phyloP scores from a whole-genome alignment of 2,113 vertebrate genomes.

The Sylvia atricapilla region DNA sequence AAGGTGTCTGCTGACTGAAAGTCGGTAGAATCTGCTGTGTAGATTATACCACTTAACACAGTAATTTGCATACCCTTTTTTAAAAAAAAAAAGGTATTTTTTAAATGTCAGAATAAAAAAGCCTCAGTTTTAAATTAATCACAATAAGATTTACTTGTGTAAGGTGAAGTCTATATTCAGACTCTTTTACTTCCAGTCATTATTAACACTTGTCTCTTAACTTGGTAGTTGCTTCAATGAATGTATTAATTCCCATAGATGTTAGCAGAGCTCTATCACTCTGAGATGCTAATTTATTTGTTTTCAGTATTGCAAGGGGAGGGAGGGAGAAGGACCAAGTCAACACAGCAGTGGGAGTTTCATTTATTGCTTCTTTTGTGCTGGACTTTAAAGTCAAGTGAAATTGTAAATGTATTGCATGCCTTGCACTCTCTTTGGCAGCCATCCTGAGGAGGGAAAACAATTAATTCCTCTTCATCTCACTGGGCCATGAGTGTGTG shows the following conservation, averaged over 20 bases:
- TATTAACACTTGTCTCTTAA: neutral
- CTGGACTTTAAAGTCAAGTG: neutral
- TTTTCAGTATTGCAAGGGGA: neutral
- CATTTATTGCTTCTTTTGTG: neutral
- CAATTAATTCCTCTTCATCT: conserved; percentile 16
- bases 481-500: neutral
- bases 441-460: neutral
- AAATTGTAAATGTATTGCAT: neutral
- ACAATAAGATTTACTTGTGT: neutral
- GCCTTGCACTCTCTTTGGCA: neutral
- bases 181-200: neutral
- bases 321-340: neutral
- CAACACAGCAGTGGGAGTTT: neutral
- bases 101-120: neutral
- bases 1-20: neutral
- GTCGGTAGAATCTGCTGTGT: neutral
- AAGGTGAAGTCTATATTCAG: neutral
- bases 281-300: neutral
- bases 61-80: neutral
- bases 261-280: neutral
- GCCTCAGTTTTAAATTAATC: neutral
- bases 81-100: neutral
- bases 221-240: neutral
- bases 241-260: neutral
- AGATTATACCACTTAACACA: neutral